Conservation (phyloP, 1,140 invertebrate genomes). For the Drosophila willistoni region DNA sequence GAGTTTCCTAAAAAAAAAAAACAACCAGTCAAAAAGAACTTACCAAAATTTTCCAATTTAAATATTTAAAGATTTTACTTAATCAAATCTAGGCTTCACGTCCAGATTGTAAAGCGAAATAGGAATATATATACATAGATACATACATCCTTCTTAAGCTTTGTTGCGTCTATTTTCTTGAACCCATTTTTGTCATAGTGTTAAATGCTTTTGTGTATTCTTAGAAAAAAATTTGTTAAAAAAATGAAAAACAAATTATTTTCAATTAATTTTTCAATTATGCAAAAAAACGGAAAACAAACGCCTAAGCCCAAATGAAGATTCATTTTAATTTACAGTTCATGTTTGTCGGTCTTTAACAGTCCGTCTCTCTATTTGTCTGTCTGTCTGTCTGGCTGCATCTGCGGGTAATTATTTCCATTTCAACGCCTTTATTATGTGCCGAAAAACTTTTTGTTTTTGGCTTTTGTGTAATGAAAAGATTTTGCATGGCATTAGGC, state of each 20-base stretch:
- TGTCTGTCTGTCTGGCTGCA: constrained; percentile 31
- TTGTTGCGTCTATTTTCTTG: no score
- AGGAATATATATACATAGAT: no score
- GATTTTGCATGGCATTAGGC: constrained; percentile 44
- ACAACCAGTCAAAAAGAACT: constrained; percentile 10
- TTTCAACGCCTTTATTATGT: constrained; percentile 56
- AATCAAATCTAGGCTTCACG: no score
- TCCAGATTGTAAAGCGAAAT: no score
- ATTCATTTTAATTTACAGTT: constrained; percentile 13
- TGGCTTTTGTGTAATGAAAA: constrained; percentile 29
- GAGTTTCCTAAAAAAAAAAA: neutral
- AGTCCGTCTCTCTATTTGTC: neutral
- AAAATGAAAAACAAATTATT: neutral
- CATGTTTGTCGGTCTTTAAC: constrained; percentile 1
- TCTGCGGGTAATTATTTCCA: constrained; percentile 78
- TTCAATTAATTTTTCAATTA: constrained; percentile 10
- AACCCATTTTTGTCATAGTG: no score
- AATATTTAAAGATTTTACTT: no score
- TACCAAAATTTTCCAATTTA: neutral
- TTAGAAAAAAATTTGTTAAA: neutral
- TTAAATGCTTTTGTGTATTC: neutral
- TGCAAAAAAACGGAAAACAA: neutral
- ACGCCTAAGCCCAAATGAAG: constrained; percentile 2
- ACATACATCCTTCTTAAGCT: no score
- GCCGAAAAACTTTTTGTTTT: constrained; percentile 38